Conservation (phyloP, 2,113 vertebrate species). For the Girardinichthys multiradiatus region DNA sequence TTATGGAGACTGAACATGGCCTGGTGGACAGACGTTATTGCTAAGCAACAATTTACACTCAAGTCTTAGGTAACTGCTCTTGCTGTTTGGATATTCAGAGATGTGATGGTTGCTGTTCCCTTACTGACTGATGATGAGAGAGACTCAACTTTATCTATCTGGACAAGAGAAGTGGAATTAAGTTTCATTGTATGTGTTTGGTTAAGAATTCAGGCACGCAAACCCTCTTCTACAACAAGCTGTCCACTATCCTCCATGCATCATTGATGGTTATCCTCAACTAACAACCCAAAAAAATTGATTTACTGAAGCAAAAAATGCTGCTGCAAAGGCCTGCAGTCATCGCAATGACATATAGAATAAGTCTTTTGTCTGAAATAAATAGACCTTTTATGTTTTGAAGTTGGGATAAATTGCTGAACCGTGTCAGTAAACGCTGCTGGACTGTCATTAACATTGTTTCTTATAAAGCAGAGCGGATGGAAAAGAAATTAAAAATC, state of each 20-base stretch:
- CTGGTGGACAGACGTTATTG: no score
- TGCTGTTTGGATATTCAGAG: no score
- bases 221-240: not conserved
- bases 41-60: no score
- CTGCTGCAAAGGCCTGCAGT: not conserved
- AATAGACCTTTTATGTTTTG: slow-evolving; percentile 20
- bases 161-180: not conserved
- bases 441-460: not conserved
- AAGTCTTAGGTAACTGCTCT: no score
- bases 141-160: not conserved
- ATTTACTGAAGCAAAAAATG: not conserved
- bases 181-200: not conserved
- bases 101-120: no score
- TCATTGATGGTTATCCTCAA: no score
- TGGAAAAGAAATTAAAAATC: slow-evolving; percentile 6
- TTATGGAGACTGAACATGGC: no score
- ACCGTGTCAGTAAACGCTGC: slow-evolving; percentile 18
- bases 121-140: not conserved
- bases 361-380: slow-evolving; percentile 9
- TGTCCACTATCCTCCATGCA: not conserved
- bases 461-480: not conserved
- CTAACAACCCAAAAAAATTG: not conserved
- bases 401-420: slow-evolving; percentile 28
- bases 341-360: slow-evolving; percentile 22
- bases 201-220: not conserved